Conservation (phyloP, 2,888 invertebrate species). For the Euproctis similis region DNA sequence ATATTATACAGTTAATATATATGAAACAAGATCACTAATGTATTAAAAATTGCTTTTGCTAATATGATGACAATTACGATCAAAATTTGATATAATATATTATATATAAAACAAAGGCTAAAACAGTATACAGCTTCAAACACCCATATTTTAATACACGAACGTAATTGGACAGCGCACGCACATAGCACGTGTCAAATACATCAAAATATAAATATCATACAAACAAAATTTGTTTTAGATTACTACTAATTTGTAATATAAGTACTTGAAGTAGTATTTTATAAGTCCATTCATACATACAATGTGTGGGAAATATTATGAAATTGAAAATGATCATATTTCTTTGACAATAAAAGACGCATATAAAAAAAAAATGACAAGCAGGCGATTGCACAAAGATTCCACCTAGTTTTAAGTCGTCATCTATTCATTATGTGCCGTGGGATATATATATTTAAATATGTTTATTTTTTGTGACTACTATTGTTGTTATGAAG, state of each 20-base stretch:
- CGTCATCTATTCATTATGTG: slow-evolving; percentile 73
- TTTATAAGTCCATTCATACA: slow-evolving; percentile 55
- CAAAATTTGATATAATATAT: too few relatives aligned
- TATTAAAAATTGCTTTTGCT: slow-evolving; percentile 19
- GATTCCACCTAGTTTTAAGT: slow-evolving; percentile 75
- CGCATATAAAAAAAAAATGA: too few relatives aligned
- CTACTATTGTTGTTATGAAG: slow-evolving; percentile 64
- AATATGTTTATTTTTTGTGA: slow-evolving; percentile 63
- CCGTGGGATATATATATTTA: slow-evolving; percentile 72
- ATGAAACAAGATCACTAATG: slow-evolving; percentile 17
- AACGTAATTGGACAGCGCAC: slow-evolving; percentile 46
- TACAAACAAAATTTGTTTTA: slow-evolving; percentile 61
- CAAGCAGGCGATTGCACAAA: slow-evolving; percentile 70
- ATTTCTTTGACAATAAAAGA: slow-evolving; percentile 74
- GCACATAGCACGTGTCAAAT: slow-evolving; percentile 31
- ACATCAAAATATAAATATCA: slow-evolving; percentile 38
- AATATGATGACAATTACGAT: slow-evolving; percentile 21
- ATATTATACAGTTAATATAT: too few relatives aligned
- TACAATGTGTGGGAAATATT: slow-evolving; percentile 68
- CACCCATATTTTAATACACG: slow-evolving; percentile 41
- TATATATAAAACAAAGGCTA: slow-evolving; percentile 14
- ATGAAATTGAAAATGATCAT: slow-evolving; percentile 76
- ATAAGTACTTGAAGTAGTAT: slow-evolving; percentile 41
- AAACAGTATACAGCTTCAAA: slow-evolving; percentile 18
- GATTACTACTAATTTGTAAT: slow-evolving; percentile 70